Base-by-base conservation (phyloP, 2,113 vertebrate genomes). In the Paedocypris sp. region DNA sequence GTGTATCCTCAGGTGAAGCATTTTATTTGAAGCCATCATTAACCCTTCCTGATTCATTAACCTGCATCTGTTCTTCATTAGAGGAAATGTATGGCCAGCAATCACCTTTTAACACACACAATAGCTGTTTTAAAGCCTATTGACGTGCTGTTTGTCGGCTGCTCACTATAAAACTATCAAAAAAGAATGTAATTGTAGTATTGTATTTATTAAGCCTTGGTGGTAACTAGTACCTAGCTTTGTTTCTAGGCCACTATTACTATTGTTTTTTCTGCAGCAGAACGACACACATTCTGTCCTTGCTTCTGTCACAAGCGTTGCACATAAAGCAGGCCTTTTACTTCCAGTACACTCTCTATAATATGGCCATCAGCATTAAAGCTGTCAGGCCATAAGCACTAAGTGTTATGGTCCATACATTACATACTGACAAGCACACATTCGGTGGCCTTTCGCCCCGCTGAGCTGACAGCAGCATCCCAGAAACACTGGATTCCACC, bases 341-440 rank as follows among this genome's bases (percentile, higher is more conserved):
- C 62, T 64, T 64, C 66, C 62, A 60, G 43, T 39, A 11, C 71
- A 66, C 71, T 84, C 81, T 84, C 85, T 84, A 86, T 86, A 86
- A 86, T 86, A 83, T 81, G 82, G 67, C 80, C 82, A 88, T 86
- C 83, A 86, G 74, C 83, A 85, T 86, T 86, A 85, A 84, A 86
- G 74, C 83, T 83, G 82, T 85, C 85, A 88, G 68, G 53, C 62
- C 66, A 42, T 48, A 77, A 85, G 77, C 77, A 78, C 76, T 70
- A 73, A 80, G 82, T 81, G 80, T 83, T 82, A 85, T 74, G 72
- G 77, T 74, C 23, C 56, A 81, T 79, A 80, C 80, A 82, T 83
- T 76, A 82, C 77, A 75, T 9, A 6, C 31, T n/a, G n/a, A 42
- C 53, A 39, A 48, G 53, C 16, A 46, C 38, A 48, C 26, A 22